phyloP scores from a whole-genome alignment of 2,113 vertebrate genomes.

The Cavia aperea region DNA sequence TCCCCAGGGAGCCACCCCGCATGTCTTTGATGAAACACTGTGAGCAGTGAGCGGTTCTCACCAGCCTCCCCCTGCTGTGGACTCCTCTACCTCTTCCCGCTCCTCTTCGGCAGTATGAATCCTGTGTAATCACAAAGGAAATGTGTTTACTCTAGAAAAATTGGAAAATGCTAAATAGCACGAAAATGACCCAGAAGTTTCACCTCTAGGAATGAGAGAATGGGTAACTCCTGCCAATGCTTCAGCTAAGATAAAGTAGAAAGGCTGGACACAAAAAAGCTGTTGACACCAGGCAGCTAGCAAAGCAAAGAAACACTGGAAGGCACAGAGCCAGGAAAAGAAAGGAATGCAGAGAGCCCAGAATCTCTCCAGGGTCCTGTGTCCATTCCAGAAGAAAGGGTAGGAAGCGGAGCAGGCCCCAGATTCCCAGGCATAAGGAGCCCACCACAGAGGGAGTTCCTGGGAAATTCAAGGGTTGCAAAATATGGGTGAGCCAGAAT shows the following conservation, averaged over 20 bases:
- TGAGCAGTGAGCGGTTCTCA: fast-evolving
- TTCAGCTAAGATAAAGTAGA: constrained; percentile 29
- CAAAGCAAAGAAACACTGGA: background rate
- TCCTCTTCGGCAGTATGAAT: background rate
- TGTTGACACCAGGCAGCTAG: background rate
- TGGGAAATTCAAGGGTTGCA: background rate
- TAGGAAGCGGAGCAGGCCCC: background rate
- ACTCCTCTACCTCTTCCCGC: too few species aligned
- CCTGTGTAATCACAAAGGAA: background rate
- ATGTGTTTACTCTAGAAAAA: background rate
- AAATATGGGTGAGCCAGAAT: background rate
- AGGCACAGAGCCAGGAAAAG: constrained; percentile 27
- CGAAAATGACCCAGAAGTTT: background rate
- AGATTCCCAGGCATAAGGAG: background rate
- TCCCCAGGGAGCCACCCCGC: background rate
- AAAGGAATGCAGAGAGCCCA: background rate
- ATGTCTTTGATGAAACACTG: background rate
- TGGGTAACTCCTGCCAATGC: background rate
- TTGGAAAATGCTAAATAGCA: background rate
- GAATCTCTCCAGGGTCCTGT: background rate
- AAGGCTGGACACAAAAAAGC: background rate
- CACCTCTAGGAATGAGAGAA: constrained; percentile 13
- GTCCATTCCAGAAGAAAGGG: background rate
- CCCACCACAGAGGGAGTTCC: background rate
- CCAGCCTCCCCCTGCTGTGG: fast-evolving